Conservation (phyloP, 1,140 invertebrate species). For the Camponotus floridanus region DNA sequence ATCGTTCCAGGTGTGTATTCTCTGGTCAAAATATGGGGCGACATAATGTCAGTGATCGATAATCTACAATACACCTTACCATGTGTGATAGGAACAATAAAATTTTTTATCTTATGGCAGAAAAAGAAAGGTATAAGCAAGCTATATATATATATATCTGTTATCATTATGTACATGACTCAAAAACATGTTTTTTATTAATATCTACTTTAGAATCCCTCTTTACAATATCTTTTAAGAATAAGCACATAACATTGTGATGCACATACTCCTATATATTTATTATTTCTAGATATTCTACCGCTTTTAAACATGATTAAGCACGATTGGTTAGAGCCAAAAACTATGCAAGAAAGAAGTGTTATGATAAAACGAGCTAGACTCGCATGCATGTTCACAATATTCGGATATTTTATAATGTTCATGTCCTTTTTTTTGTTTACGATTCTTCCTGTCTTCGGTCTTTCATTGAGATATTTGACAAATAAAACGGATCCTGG, state of each 20-base stretch:
- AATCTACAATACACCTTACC: conserved; percentile 24
- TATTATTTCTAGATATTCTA: background rate
- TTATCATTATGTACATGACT: background rate
- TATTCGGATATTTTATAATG: background rate
- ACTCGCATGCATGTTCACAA: background rate
- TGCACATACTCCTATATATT: background rate
- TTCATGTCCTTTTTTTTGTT: background rate
- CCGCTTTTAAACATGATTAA: conserved; percentile 39
- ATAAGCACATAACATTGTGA: background rate
- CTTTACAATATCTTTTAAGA: no score
- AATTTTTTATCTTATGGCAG: background rate
- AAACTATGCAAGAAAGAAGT: background rate
- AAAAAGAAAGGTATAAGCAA: conserved; percentile 15
- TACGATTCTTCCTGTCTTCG: conserved; percentile 29
- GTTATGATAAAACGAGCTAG: conserved; percentile 27
- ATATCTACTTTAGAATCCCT: background rate
- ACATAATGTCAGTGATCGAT: conserved; percentile 3
- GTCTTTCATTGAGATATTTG: background rate
- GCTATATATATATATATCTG: no score
- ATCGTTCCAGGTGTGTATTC: background rate
- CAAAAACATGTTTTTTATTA: background rate
- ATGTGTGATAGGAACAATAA: background rate
- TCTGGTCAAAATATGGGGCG: background rate
- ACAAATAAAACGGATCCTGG: conserved; percentile 1
- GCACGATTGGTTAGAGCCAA: conserved; percentile 43